phyloP scores from a whole-genome alignment of 1,140 invertebrate species.

The Nasonia longicornis region DNA sequence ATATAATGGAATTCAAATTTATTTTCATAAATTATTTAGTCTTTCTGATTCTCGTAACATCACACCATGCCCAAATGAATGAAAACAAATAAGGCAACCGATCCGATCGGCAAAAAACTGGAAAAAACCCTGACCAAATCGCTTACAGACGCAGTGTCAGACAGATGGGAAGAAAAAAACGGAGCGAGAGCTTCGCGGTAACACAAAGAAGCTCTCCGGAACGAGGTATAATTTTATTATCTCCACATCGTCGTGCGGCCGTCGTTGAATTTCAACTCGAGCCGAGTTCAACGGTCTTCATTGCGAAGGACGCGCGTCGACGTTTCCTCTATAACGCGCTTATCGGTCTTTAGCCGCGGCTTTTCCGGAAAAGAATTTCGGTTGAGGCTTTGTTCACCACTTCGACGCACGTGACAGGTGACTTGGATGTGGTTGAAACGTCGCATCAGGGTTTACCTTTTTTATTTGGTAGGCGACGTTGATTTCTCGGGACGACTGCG shows the following conservation, averaged over 20 bases:
- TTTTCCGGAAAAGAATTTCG: neutral
- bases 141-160: neutral
- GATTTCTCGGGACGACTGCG: neutral
- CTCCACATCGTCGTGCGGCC: neutral
- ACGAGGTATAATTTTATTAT: neutral
- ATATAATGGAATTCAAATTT: neutral
- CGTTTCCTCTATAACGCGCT: neutral
- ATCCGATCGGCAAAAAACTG: neutral
- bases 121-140: neutral
- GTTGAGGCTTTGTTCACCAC: neutral
- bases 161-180: neutral
- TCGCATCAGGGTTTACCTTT: too few relatives aligned
- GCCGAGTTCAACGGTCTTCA: neutral
- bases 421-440: too few relatives aligned
- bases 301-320: neutral
- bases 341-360: neutral
- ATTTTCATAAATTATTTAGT: neutral
- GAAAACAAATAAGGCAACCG: neutral
- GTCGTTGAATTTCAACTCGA: neutral
- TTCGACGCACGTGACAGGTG: neutral
- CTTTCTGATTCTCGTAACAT: too few relatives aligned
- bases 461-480: neutral
- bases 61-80: neutral
- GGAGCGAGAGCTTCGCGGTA: neutral
- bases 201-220: neutral